Conservation (phyloP, 53 echinoderm and acorn worm species). For the Mesocentrotus franciscanus region DNA sequence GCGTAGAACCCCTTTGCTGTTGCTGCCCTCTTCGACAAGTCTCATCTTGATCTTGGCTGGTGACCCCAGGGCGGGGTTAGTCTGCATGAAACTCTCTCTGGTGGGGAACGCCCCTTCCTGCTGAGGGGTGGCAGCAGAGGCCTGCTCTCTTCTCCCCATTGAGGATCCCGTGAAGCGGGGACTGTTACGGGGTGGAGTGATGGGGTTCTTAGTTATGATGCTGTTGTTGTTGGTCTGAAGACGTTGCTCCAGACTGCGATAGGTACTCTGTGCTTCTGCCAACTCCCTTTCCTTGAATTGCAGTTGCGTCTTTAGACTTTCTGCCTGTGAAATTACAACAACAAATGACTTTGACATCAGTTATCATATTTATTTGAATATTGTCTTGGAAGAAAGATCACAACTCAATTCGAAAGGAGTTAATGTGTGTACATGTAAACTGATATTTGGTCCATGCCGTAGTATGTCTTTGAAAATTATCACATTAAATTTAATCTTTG, state of each 20-base stretch:
- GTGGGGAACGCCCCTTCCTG: conserved; percentile 80
- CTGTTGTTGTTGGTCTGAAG: conserved; percentile 34
- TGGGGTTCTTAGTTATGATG: conserved; percentile 27
- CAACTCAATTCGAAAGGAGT: not conserved
- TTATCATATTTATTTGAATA: too few relatives aligned
- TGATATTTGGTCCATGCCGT: not conserved
- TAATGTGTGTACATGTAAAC: too few relatives aligned
- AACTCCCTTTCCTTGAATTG: conserved; percentile 94
- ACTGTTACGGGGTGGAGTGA: conserved; percentile 62
- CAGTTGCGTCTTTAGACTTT: conserved; percentile 89
- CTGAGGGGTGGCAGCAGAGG: not conserved
- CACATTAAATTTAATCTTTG: not conserved
- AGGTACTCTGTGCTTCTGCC: conserved; percentile 80
- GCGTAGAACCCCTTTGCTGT: not conserved
- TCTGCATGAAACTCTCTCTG: conserved; percentile 82
- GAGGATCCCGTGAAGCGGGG: conserved; percentile 43
- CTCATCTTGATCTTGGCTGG: conserved; percentile 61
- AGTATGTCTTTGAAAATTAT: not conserved
- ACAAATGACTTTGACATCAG: not conserved
- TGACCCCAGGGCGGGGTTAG: conserved; percentile 63
- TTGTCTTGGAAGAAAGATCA: too few relatives aligned
- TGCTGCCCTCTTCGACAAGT: conserved; percentile 41
- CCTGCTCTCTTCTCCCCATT: conserved; percentile 10
- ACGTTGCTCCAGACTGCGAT: conserved; percentile 72
- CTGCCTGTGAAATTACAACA: conserved; percentile 71